Evolutionary conservation across 2,888 invertebrate genomes (phyloP), one percentile per base, ranked within the genome.

Genomic region (Esperia sulphurella): DNA sequence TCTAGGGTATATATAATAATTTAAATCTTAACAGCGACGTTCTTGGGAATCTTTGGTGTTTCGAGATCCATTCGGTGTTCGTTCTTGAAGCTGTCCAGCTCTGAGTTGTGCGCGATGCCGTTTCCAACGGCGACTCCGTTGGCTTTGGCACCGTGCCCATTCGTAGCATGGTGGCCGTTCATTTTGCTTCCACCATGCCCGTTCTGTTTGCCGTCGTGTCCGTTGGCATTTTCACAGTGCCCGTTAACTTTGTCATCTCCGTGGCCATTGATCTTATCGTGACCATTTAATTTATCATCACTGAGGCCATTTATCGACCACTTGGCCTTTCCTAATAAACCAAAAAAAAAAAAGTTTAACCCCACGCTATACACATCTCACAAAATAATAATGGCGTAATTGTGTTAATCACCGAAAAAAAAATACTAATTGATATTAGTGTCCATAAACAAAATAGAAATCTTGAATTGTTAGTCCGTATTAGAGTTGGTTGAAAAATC

Each of bases 11-110:
- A 63, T 70, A 70, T 65, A 69, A 56, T 56, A 54, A 53, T 64
- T 74, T 79, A 86, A 61, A 75, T 86, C 71, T 87, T 87, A 65
- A 88, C 75, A 65, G 87, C 83, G 60, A 86, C 80, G 68, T 86
- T 75, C 61, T 73, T 88, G 71, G 81, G 79, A 68, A 86, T 87
- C 84, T 88, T 88, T 83, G 88, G 88, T 79, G 88, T 68, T 58
- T 71, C 73, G 75, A 83, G 75, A 80, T 79, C 79, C 65, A 79
- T 69, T 60, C 70, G 70, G 68, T 71, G 77, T 58, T 57, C 69
- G 49, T 71, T 73, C 57, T 76, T 71, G 57, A 66, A 68, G 57
- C 59, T 63, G 33, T 69, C 68, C 40, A 75, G 49, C 57, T 39
- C 30, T 14, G 39, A 7, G 14, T 59, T 9, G 71, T 71, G 42